Conservation (phyloP, 2,888 invertebrate genomes). For the Zygaena filipendulae region DNA sequence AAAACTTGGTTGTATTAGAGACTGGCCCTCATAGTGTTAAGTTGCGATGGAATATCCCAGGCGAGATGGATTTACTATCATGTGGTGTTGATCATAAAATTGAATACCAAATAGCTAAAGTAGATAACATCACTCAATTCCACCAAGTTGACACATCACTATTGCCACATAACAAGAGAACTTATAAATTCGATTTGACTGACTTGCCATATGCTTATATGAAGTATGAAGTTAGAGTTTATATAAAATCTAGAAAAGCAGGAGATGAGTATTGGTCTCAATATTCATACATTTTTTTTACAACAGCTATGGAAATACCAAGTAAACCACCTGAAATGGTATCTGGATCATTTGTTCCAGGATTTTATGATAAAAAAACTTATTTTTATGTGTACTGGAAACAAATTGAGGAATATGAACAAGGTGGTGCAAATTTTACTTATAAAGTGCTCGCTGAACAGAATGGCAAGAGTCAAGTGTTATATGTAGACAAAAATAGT, state of each 20-base stretch:
- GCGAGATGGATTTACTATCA: constrained; percentile 40
- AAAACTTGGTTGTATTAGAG: constrained; percentile 28
- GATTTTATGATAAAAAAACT: constrained; percentile 58
- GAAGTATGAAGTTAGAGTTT: constrained; percentile 78
- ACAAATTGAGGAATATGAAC: constrained; percentile 72
- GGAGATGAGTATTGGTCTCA: constrained; percentile 77
- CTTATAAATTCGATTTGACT: constrained; percentile 53
- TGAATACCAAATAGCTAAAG: constrained; percentile 57
- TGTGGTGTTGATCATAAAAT: constrained; percentile 48
- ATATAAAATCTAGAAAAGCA: constrained; percentile 67
- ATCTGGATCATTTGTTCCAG: constrained; percentile 79
- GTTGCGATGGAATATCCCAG: constrained; percentile 43
- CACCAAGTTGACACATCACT: constrained; percentile 43
- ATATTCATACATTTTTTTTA: constrained; percentile 67
- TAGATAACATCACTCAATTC: constrained; percentile 46
- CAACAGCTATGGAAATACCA: constrained; percentile 72
- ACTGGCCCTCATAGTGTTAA: constrained; percentile 42
- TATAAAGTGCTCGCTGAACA: constrained; percentile 69
- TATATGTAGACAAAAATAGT: constrained; percentile 60
- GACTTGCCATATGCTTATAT: constrained; percentile 73
- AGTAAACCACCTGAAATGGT: constrained; percentile 75
- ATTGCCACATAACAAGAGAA: constrained; percentile 38
- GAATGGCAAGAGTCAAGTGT: constrained; percentile 34
- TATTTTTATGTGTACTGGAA: constrained; percentile 84
- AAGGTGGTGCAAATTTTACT: constrained; percentile 79